These are phyloP conservation scores for Pycnonotus jocosus DNA, from an alignment of 2,113 vertebrate genomes.

Conservation along the genomic window DNA sequence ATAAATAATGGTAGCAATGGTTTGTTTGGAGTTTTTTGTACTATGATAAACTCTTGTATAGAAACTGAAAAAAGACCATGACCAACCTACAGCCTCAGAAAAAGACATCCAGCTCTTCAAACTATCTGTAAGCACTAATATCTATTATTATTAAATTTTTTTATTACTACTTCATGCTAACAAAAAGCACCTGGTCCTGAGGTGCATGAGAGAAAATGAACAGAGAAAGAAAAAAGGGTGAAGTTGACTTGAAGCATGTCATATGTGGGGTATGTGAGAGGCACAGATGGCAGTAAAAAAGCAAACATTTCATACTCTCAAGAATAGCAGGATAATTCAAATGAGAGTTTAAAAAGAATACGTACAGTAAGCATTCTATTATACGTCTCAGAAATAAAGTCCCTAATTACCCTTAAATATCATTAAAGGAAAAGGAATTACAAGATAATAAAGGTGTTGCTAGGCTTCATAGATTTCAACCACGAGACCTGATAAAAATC, in stretches of 20 bases:
- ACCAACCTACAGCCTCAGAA: neutral
- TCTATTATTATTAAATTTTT: too few species aligned
- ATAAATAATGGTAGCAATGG: neutral
- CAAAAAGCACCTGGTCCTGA: neutral
- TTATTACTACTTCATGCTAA: neutral
- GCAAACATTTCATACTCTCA: neutral
- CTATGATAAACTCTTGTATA: neutral
- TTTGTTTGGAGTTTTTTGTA: neutral
- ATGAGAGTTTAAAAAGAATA: neutral
- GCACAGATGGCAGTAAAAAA: neutral
- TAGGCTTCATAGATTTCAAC: neutral
- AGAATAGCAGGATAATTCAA: neutral
- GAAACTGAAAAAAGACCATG: neutral
- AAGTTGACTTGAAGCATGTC: neutral
- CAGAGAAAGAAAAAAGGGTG: neutral
- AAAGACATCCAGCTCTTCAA: neutral
- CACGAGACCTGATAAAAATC: neutral
- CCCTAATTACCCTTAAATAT: neutral
- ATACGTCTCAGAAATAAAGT: neutral
- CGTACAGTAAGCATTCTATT: neutral
- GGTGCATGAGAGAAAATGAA: neutral
- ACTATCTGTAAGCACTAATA: neutral
- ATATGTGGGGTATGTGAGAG: neutral
- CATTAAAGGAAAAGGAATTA: neutral
- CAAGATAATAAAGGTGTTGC: neutral